These are phyloP conservation scores for Volucella bombylans DNA, from an alignment of 2,888 invertebrate genomes.

Conservation along the genomic window DNA sequence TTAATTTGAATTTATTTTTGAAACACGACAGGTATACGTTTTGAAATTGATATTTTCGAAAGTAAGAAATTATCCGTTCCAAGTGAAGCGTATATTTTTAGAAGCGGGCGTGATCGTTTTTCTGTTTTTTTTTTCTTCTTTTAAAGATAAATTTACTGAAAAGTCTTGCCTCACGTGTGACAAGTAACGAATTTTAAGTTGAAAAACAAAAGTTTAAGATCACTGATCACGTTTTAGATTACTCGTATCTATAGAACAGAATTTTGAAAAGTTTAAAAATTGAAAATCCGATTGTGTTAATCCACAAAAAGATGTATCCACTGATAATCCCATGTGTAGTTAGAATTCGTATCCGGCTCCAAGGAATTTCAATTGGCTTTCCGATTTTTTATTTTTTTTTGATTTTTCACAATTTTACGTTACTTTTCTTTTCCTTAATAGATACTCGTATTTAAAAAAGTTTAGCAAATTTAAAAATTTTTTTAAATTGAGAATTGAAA, in stretches of 20 bases:
- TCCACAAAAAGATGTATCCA: conserved; percentile 71
- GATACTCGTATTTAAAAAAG: conserved; percentile 21
- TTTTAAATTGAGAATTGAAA: conserved; percentile 24
- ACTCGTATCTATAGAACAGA: neutral
- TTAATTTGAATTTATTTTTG: neutral
- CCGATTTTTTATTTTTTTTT: conserved; percentile 37
- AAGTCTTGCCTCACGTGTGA: conserved; percentile 19
- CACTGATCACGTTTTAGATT: conserved; percentile 51
- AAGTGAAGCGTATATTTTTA: conserved; percentile 15
- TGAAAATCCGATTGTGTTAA: conserved; percentile 55
- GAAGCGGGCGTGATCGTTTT: conserved; percentile 52
- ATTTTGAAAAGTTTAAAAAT: conserved; percentile 28
- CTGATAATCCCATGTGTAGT: conserved; percentile 74
- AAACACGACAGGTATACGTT: conserved; percentile 34
- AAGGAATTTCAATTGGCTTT: conserved; percentile 27
- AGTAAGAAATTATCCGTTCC: conserved; percentile 34
- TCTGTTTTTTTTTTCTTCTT: conserved; percentile 2
- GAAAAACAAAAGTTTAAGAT: conserved; percentile 32
- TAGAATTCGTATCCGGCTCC: conserved; percentile 64
- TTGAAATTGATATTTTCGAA: conserved; percentile 32
- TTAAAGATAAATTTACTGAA: conserved; percentile 12
- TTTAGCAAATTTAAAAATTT: conserved; percentile 26
- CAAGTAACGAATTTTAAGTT: conserved; percentile 19
- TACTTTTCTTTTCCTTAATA: conserved; percentile 44
- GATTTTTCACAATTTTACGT: conserved; percentile 55